Conservation (phyloP, 92 coral and sea anemone species). For the Diadumene lineata region DNA sequence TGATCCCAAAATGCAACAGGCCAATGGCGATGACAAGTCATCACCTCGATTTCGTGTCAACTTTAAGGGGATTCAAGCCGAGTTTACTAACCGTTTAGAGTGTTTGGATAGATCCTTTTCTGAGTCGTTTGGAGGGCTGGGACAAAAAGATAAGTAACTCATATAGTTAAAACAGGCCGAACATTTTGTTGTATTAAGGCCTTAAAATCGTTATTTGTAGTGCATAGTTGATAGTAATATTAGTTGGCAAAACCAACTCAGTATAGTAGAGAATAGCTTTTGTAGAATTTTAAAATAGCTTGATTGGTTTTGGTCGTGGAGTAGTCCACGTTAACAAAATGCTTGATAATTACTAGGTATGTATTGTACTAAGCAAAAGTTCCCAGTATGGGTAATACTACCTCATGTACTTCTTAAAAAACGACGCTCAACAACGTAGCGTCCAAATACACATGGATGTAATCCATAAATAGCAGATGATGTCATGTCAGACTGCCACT, state of each 20-base stretch:
- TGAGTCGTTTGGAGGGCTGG: constrained; percentile 65
- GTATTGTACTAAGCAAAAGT: background rate
- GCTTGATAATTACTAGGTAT: background rate
- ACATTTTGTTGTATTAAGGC: background rate
- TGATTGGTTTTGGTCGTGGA: no score
- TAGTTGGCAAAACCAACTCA: background rate
- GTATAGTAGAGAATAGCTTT: background rate
- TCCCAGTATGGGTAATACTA: constrained; percentile 31
- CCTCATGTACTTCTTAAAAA: constrained; percentile 89
- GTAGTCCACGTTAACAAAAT: no score
- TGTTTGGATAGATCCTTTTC: constrained; percentile 80
- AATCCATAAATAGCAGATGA: constrained; percentile 21
- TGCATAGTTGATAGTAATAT: background rate
- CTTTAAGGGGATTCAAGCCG: constrained; percentile 90
- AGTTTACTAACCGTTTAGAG: constrained; percentile 85
- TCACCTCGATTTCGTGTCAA: constrained; percentile 73
- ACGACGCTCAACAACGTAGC: constrained; percentile 3
- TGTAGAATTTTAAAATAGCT: background rate
- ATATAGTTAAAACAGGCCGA: constrained; percentile 7
- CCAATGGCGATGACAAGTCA: constrained; percentile 39
- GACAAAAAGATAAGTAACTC: constrained; percentile 35
- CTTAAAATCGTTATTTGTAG: constrained; percentile 13
- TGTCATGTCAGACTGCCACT: constrained; percentile 46
- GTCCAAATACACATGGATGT: background rate
- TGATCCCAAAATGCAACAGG: constrained; percentile 45